These are phyloP conservation scores for Papilio protenor DNA, from an alignment of 2,888 invertebrate species.

Conservation along the genomic window DNA sequence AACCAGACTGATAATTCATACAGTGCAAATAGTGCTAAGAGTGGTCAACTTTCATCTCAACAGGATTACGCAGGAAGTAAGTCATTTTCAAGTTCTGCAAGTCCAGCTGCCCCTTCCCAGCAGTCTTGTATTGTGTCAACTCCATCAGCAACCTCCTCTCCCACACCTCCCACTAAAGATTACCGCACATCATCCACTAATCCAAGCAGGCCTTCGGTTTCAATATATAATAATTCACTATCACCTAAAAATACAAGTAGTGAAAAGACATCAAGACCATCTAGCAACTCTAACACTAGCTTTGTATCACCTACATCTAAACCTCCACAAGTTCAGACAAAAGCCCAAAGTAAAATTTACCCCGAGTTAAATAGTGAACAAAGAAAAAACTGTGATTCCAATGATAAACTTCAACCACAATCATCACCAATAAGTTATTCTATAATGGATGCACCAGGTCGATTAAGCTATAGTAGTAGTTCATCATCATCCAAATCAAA, in stretches of 20 bases:
- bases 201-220: slow-evolving; percentile 75
- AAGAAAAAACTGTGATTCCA: slow-evolving; percentile 83
- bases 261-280: slow-evolving; percentile 70
- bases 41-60: slow-evolving; percentile 81
- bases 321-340: slow-evolving; percentile 87
- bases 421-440: slow-evolving; percentile 91
- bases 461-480: slow-evolving; percentile 85
- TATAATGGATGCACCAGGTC: slow-evolving; percentile 88
- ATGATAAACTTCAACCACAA: slow-evolving; percentile 83
- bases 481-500: slow-evolving; percentile 81
- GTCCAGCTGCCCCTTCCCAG: slow-evolving; percentile 85
- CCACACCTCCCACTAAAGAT: slow-evolving; percentile 85
- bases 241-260: slow-evolving; percentile 70
- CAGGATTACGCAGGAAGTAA: slow-evolving; percentile 85
- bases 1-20: slow-evolving; percentile 84
- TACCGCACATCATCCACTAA: slow-evolving; percentile 85
- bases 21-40: slow-evolving; percentile 82
- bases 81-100: slow-evolving; percentile 85
- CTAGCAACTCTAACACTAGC: slow-evolving; percentile 71
- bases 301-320: slow-evolving; percentile 84
- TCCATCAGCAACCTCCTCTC: slow-evolving; percentile 81
- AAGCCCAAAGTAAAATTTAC: slow-evolving; percentile 91
- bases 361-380: slow-evolving; percentile 86
- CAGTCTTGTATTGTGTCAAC: slow-evolving; percentile 90
- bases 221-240: slow-evolving; percentile 75